Evolutionary conservation across 2,888 invertebrate genomes (phyloP).

Genomic region (Euproctis similis): DNA sequence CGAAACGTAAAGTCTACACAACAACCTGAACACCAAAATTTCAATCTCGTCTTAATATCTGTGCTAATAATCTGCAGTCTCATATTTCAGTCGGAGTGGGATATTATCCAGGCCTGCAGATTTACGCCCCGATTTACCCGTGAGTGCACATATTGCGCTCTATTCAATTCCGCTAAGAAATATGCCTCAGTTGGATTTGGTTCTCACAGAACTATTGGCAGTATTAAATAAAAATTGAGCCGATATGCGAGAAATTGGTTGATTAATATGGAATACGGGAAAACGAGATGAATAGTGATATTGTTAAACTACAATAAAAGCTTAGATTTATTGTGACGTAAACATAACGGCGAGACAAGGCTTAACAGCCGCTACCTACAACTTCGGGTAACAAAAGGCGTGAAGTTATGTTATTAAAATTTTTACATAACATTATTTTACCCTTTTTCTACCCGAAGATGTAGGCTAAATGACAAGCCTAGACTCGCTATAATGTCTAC

Average conservation of each 20-base stretch:
- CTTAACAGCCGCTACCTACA: too few species aligned
- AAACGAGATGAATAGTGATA: too few species aligned
- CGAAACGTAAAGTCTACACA: too few species aligned
- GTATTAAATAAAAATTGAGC: neutral
- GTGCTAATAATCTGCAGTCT: constrained; percentile 20
- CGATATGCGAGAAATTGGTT: neutral
- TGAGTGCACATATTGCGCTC: constrained; percentile 21
- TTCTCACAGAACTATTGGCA: constrained; percentile 2
- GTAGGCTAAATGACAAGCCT: too few species aligned
- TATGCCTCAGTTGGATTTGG: constrained; percentile 11
- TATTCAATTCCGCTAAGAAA: constrained; percentile 20
- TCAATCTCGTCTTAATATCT: constrained; percentile 12
- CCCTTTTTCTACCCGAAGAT: too few species aligned
- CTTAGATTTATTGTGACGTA: too few species aligned
- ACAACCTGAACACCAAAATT: constrained; percentile 10
- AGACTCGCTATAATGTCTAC: neutral
- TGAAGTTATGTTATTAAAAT: too few species aligned
- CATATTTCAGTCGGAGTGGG: constrained; percentile 13
- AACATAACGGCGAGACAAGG: too few species aligned
- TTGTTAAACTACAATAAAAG: too few species aligned
- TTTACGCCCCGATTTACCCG: constrained; percentile 23
- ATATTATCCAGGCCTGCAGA: constrained; percentile 25
- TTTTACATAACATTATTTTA: too few species aligned
- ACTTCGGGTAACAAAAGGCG: too few species aligned
- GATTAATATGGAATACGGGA: neutral